These are phyloP conservation scores for Hyalella azteca DNA, from an alignment of 2,888 invertebrate species.

Conservation along the genomic window DNA sequence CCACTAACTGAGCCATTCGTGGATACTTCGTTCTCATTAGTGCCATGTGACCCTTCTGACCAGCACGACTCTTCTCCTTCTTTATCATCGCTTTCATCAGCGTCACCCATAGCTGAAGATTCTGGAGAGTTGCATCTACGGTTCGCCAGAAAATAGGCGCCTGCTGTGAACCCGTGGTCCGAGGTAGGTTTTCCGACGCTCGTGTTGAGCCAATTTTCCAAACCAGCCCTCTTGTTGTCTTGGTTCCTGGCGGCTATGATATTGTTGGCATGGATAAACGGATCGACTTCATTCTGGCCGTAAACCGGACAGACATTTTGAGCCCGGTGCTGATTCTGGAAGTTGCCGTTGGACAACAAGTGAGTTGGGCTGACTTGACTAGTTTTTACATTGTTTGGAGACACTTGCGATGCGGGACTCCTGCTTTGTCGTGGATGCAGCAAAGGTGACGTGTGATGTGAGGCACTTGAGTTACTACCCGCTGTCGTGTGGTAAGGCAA, in stretches of 20 bases:
- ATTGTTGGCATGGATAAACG: constrained; percentile 39
- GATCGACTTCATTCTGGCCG: constrained; percentile 18
- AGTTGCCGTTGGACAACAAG: background rate
- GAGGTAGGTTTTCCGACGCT: constrained; percentile 42
- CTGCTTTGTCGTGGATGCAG: constrained; percentile 13
- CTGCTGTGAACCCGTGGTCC: constrained; percentile 46
- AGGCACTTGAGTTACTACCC: constrained; percentile 38
- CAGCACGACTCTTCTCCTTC: constrained; percentile 47
- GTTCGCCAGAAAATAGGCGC: constrained; percentile 46
- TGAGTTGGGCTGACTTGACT: constrained; percentile 26
- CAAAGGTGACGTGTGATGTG: constrained; percentile 37
- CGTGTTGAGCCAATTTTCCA: background rate
- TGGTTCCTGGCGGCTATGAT: constrained; percentile 16
- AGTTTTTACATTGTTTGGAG: constrained; percentile 15
- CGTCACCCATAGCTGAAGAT: constrained; percentile 55
- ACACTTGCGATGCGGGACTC: background rate
- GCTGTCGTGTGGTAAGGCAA: constrained; percentile 46
- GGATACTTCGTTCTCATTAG: constrained; percentile 14
- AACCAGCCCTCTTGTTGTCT: constrained; percentile 27
- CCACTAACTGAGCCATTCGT: constrained; percentile 31
- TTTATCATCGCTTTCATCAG: constrained; percentile 51
- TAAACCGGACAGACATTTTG: background rate
- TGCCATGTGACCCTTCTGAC: constrained; percentile 46
- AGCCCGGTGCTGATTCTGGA: background rate
- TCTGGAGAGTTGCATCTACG: constrained; percentile 49